Conservation (phyloP, 1,140 invertebrate genomes). For the Achatina immaculata region DNA sequence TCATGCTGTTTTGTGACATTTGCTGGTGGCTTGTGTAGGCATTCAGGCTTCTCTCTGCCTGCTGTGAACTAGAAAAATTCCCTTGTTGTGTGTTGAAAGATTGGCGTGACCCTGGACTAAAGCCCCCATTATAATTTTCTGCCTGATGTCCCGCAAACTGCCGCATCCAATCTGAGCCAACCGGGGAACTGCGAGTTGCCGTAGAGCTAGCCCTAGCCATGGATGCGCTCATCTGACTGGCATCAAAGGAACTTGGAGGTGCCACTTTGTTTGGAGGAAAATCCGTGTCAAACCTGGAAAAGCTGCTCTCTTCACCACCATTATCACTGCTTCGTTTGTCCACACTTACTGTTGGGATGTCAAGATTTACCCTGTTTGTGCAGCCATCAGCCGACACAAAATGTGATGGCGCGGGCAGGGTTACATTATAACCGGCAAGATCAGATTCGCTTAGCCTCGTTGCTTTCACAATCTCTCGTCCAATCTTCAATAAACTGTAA, state of each 20-base stretch:
- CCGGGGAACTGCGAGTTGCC: not conserved
- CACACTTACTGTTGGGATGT: slow-evolving; percentile 18
- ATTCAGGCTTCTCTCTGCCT: no score
- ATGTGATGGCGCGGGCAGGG: not conserved
- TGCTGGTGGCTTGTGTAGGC: not conserved
- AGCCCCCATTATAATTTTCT: not conserved
- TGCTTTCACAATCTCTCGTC: slow-evolving; percentile 58
- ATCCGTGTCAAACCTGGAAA: slow-evolving; percentile 27
- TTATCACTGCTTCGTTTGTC: not conserved
- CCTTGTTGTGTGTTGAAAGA: not conserved
- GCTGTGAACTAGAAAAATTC: not conserved
- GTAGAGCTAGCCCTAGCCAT: not conserved
- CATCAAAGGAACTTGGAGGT: slow-evolving; percentile 26
- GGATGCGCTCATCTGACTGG: not conserved
- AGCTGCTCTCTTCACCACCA: not conserved
- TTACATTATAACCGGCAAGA: slow-evolving; percentile 38
- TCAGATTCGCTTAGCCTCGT: slow-evolving; percentile 46
- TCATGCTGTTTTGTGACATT: not conserved
- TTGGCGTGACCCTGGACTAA: not conserved
- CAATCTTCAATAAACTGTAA: slow-evolving; percentile 67
- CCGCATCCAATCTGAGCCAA: not conserved
- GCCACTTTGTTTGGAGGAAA: slow-evolving; percentile 35
- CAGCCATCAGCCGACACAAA: slow-evolving; percentile 9
- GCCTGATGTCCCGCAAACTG: not conserved
- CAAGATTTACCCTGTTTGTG: slow-evolving; percentile 19